These are phyloP conservation scores for Romanogobio albipinnatus DNA, from an alignment of 2,113 vertebrate species.

Conservation along the genomic window DNA sequence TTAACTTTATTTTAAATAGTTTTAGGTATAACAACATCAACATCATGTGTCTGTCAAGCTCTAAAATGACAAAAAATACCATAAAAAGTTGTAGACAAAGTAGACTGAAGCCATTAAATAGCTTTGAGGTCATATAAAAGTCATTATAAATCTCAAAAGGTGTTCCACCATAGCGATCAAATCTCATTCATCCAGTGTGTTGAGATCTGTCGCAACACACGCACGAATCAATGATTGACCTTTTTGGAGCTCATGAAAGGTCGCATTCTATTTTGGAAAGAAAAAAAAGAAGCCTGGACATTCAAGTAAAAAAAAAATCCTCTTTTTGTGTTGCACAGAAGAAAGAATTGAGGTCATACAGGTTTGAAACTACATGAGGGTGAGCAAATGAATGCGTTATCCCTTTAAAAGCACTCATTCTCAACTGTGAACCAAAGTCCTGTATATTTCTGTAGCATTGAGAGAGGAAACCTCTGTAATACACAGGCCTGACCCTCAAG, in stretches of 20 bases:
- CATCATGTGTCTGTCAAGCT: not conserved
- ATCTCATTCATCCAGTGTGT: not conserved
- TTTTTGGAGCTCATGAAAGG: not conserved
- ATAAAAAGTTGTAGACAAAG: not conserved
- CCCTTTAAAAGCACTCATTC: not conserved
- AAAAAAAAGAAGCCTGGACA: not conserved
- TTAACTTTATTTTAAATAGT: not conserved
- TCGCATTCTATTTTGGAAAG: not conserved
- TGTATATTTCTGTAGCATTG: not conserved
- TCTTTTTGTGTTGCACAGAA: not conserved
- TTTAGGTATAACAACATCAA: not conserved
- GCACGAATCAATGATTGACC: not conserved
- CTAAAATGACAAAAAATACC: not conserved
- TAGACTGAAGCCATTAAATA: not conserved
- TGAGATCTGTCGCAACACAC: not conserved
- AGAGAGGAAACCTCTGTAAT: not conserved
- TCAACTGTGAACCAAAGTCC: not conserved
- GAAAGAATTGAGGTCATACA: not conserved
- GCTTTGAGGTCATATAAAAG: not conserved
- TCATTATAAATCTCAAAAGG: not conserved
- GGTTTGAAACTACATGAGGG: not conserved
- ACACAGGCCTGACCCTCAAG: conserved; percentile 13
- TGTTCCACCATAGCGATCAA: not conserved
- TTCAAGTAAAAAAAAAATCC: not conserved
- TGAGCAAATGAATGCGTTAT: not conserved